phyloP scores from a whole-genome alignment of 1,140 invertebrate species.

The Lepidostoma basale region DNA sequence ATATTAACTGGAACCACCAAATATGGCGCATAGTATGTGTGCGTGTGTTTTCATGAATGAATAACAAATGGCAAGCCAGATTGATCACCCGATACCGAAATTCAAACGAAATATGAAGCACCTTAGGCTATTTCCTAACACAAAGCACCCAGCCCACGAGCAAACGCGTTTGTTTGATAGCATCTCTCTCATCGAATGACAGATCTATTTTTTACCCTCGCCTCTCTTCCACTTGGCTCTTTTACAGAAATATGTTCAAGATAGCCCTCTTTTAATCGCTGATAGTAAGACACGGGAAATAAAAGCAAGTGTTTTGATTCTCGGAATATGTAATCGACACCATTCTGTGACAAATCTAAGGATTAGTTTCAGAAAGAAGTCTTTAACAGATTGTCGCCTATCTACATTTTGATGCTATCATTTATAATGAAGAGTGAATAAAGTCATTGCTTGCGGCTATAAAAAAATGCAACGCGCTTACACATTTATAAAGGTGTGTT shows the following conservation, averaged over 20 bases:
- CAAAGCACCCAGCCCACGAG: conserved; percentile 17
- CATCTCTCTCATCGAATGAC: conserved; percentile 30
- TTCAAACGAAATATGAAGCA: conserved; percentile 11
- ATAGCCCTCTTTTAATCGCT: conserved; percentile 21
- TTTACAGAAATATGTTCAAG: conserved; percentile 10
- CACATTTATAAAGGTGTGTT: too few species aligned
- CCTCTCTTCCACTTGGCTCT: conserved; percentile 5
- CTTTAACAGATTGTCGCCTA: too few species aligned
- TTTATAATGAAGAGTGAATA: too few species aligned
- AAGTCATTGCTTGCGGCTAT: too few species aligned
- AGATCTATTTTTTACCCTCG: conserved; percentile 35
- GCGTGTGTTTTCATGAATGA: conserved; percentile 12
- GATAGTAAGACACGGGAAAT: neutral
- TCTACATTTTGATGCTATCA: too few species aligned
- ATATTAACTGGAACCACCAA: too few species aligned
- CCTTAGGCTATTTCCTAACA: conserved; percentile 18
- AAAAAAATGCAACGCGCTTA: too few species aligned
- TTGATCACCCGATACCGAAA: conserved; percentile 23
- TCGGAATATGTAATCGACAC: conserved; percentile 5
- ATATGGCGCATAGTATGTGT: too few species aligned
- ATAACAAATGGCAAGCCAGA: conserved; percentile 15
- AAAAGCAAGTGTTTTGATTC: conserved; percentile 2
- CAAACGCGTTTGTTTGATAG: conserved; percentile 33
- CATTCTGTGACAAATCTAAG: neutral
- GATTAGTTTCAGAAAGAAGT: too few species aligned